Base-by-base conservation (phyloP, 2,797 vertebrate genomes). In the Hippoglossus hippoglossus region DNA sequence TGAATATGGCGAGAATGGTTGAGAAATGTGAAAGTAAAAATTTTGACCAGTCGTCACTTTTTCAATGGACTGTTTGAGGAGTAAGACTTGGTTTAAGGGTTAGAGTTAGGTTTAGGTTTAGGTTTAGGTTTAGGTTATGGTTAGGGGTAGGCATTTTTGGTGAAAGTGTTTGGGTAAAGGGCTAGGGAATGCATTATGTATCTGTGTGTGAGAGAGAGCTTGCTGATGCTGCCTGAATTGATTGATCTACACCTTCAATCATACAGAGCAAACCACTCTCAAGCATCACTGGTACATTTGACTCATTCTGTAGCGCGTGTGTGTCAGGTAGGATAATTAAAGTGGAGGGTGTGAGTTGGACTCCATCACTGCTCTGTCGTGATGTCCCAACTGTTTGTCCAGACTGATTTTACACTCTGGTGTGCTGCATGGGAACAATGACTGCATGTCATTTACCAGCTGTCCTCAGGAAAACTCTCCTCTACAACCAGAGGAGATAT, bases 401-500 rank as follows among this genome's bases (percentile, higher is more conserved):
- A 49, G 18, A n/a, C 46, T 46, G 18, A 19, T 19, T 69, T 63
- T 47, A 59, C 39, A 47, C 63, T 49, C 21, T 41, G 59, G 19
- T 55, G 15, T 39, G 52, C 53, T 9, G 13, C 47, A 36, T 9
- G 10, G 24, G 22, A 31, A 31, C 41, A 18, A 36, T n/a, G n/a
- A n/a, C n/a, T n/a, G n/a, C 59, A 26, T 26, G 34, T 56, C n/a
- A 61, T 55, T 60, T 41, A 64, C 1, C 21, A 26, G 39, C 50
- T 73, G 55, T 8, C 36, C 16, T 57, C n/a, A 4, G 31, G 36
- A 44, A 50, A 19, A 46, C 9, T 5, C 39, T 49, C 31, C 31
- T 19, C 24, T n/a, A n/a, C 36, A 60, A 21, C 19, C 18, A 41
- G 47, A n/a, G 47, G 24, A 72, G 12, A 15, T 54, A 72, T 78